Evolutionary conservation across 2,113 vertebrate genomes (phyloP).

Genomic region (Charadrius vociferus): DNA sequence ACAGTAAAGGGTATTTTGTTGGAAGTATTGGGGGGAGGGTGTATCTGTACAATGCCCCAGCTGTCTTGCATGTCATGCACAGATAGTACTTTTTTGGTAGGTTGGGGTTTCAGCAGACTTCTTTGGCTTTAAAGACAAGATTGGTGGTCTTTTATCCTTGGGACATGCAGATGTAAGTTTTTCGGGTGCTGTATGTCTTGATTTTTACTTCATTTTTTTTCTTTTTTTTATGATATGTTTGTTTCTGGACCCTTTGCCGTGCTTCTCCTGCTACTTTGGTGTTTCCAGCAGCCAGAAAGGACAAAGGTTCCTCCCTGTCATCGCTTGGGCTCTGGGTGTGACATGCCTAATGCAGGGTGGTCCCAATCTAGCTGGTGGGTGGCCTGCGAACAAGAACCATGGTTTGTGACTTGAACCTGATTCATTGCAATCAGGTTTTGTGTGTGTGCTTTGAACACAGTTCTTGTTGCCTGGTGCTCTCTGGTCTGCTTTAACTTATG

Average conservation of each 20-base stretch:
- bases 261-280: not conserved
- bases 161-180: not conserved
- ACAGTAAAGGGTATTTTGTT: not conserved
- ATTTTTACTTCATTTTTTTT: not conserved
- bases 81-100: not conserved
- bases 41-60: not conserved
- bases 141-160: not conserved
- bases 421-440: not conserved
- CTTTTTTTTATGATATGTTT: not conserved
- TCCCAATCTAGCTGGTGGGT: fast-evolving
- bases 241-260: not conserved
- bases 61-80: not conserved
- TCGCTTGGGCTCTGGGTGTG: fast-evolving
- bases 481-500: not conserved
- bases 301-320: fast-evolving
- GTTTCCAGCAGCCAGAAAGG: not conserved
- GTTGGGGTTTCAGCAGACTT: not conserved
- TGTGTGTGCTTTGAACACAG: fast-evolving
- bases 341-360: fast-evolving
- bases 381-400: fast-evolving
- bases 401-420: not conserved
- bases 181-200: not conserved
- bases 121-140: not conserved
- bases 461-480: not conserved
- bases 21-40: not conserved